A percentile compares a stretch with the other conserved stretches of the same genome.
Conservation (phyloP, 2,797 vertebrate species). For the Xerus rutilus region DNA sequence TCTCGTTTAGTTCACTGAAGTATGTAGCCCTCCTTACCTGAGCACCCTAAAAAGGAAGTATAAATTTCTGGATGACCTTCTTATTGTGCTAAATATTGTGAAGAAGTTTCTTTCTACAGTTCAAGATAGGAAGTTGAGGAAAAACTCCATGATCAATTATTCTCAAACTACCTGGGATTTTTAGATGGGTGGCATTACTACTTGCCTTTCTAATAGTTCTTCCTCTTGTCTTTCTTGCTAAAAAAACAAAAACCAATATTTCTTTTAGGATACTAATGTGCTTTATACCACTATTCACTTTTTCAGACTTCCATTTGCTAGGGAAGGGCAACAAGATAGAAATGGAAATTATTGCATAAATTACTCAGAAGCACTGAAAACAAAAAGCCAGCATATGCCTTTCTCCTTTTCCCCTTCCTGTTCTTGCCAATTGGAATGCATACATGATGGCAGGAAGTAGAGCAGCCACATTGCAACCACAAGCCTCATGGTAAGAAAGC, state of each 20-base stretch:
- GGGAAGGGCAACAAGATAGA: not conserved
- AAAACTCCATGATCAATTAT: not conserved
- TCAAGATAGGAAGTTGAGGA: not conserved
- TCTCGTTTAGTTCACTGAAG: not conserved
- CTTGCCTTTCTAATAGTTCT: not conserved
- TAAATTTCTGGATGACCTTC: not conserved
- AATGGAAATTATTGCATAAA: not conserved
- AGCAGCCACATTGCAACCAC: not conserved
- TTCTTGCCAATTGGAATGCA: not conserved
- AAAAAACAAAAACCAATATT: not conserved
- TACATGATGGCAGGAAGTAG: not conserved
- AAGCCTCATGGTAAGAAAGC: not conserved
- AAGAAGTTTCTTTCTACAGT: not conserved
- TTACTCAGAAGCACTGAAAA: not conserved
- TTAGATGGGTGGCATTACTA: not conserved
- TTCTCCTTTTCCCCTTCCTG: not conserved
- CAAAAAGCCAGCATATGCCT: not conserved
- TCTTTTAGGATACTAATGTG: not conserved
- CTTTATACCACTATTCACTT: not conserved
- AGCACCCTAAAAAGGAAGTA: not conserved
- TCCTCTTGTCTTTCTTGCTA: not conserved
- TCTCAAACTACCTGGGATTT: not conserved
- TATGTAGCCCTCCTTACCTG: not conserved
- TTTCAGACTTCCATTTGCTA: not conserved
- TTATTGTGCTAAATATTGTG: not conserved